Base-by-base conservation (phyloP, 2,888 invertebrate genomes). In the Zaprionus lineosus region DNA sequence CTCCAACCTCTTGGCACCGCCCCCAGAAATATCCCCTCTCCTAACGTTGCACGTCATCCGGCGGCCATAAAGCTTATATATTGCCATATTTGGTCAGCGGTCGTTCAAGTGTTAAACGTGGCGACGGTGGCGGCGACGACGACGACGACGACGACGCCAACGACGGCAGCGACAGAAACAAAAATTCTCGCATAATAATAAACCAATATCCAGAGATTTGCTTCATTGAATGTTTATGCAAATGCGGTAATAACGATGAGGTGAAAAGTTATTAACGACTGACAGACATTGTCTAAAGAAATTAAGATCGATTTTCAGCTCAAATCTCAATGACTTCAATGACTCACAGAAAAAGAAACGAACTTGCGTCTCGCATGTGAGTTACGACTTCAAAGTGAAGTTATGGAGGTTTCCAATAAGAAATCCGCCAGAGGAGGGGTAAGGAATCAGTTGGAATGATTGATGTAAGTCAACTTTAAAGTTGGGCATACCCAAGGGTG, bases 41-140 rank as follows among this genome's bases (percentile, higher is more conserved):
- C 29, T 7, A 8, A n/a, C n/a, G n/a, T n/a, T n/a, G n/a, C n/a
- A n/a, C n/a, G n/a, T 43, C 28, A 53, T 37, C 73, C 72, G 67
- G 55, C 47, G 74, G 59, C 65, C 74, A 60, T 66, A n/a, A n/a
- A 36, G 57, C 26, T 39, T 12, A 14, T 18, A 37, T 41, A 48
- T 70, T 26, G 37, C 72, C 68, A 53, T 46, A 70, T 78, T 65
- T 83, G 83, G 79, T 57, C 53, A 69, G 47, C 24, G 51, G 34
- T 51, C 60, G 47, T 36, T 41, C 50, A 41, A 61, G 56, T 57
- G 75, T 55, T 29, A 66, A 74, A 71, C 66, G 66, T 67, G 63
- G 53, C 58, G 31, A 56, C 41, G n/a, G n/a, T n/a, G n/a, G n/a
- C n/a, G n/a, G n/a, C n/a, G n/a, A n/a, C n/a, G n/a, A n/a, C n/a